phyloP scores from a whole-genome alignment of 2,888 invertebrate genomes.

The Hoplodrina ambigua region DNA sequence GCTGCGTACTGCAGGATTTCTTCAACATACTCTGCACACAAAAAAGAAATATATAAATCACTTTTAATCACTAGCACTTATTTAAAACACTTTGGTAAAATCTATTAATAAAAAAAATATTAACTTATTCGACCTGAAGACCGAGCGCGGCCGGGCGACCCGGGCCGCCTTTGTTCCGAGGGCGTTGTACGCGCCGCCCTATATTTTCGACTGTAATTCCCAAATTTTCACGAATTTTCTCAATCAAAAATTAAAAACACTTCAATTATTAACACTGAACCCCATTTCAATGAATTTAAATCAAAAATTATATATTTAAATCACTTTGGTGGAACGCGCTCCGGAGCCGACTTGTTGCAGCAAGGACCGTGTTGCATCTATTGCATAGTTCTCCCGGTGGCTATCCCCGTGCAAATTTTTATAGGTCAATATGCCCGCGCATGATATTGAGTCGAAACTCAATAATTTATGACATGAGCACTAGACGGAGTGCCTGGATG shows the following conservation, averaged over 20 bases:
- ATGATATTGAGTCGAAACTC: slow-evolving; percentile 50
- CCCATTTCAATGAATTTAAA: slow-evolving; percentile 6
- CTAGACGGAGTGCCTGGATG: slow-evolving; percentile 39
- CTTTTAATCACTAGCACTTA: slow-evolving; percentile 12
- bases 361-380: slow-evolving; percentile 55
- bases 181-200: slow-evolving; percentile 14
- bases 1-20: slow-evolving; percentile 82
- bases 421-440: slow-evolving; percentile 64
- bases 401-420: slow-evolving; percentile 50
- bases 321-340: background rate
- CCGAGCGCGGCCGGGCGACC: slow-evolving; percentile 34
- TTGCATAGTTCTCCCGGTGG: slow-evolving; percentile 46
- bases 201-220: background rate
- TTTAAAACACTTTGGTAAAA: background rate
- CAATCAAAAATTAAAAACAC: background rate
- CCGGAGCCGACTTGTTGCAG: slow-evolving; percentile 53
- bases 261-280: slow-evolving; percentile 10
- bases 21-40: slow-evolving; percentile 77
- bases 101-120: background rate
- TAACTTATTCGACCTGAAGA: slow-evolving; percentile 26
- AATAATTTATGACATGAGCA: slow-evolving; percentile 51
- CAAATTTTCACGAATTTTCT: background rate
- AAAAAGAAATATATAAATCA: slow-evolving; percentile 1
- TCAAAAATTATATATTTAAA: background rate
- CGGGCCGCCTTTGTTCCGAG: slow-evolving; percentile 31